Evolutionary conservation across 2,797 vertebrate species (phyloP), one percentile per base, ranked within the genome.

Genomic region (Intellagama lesueurii): DNA sequence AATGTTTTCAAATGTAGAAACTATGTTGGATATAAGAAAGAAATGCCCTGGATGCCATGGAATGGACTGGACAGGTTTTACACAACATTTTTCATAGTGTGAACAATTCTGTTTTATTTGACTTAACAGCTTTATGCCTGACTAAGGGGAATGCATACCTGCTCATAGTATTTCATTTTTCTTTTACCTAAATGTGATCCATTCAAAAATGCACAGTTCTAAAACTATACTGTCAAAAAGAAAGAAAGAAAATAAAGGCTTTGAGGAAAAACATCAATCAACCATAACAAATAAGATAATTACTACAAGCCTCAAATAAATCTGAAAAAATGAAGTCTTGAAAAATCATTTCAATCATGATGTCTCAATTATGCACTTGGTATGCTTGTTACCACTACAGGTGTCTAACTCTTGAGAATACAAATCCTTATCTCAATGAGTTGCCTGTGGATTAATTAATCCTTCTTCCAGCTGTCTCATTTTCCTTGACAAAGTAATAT

Each of bases 21-120:
- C n/a, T 56, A 64, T 22, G 92, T 94, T 90, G 92, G 44, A 85
- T 91, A 86, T 32, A 95, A 94, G 14, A 1, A 85, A 11, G 1
- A 91, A 94, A 86, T 1, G 7, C 4, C 49, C 6, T 69, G 68
- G 44, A 26, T 76, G 1, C 90, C 69, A 77, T 28, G 14, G 0
- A 28, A 35, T 87, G 64, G 4, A 1, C 60, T 83, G 40, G 30
- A n/a, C 0, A 56, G 56, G 17, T 22, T 93, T 83, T 78, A 0
- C 26, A 16, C 19, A 81, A 69, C 2, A 66, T 8, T 77, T 93
- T 68, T 90, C 28, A 73, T 85, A 73, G 72, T 79, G 22, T 86
- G n/a, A 94, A 32, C 1, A 24, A 86, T 32, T 47, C 77, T 0
- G 2, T 87, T 60, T 88, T 77, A 0, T 69, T 86, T 32, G 73